A percentile compares a stretch with the other conserved stretches of the same genome.
Evolutionary conservation across 92 coral and sea anemone genomes (phyloP).

Genomic region (Umimayanthus chanpuru): DNA sequence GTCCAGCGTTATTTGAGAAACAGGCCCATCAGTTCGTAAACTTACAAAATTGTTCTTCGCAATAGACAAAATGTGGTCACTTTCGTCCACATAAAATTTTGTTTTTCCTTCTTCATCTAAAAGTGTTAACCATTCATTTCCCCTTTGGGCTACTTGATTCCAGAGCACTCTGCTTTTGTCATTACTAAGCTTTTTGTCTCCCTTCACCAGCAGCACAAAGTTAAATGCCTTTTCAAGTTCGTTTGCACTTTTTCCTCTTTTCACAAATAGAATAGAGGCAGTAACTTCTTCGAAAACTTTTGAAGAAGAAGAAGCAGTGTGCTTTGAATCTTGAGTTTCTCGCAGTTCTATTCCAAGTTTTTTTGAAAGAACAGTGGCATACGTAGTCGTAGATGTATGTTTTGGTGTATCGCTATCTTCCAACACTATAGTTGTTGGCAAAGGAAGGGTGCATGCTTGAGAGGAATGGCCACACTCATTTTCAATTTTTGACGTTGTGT

Average conservation of each 20-base stretch:
- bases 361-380: background rate
- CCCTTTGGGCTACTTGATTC: background rate
- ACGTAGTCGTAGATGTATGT: background rate
- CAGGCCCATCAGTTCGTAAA: background rate
- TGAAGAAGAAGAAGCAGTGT: background rate
- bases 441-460: background rate
- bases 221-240: conserved; percentile 1
- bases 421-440: background rate
- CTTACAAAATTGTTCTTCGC: background rate
- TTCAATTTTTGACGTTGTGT: background rate
- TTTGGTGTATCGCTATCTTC: background rate
- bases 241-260: conserved; percentile 7
- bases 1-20: background rate
- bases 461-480: background rate
- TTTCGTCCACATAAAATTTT: background rate
- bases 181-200: background rate
- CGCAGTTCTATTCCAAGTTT: background rate
- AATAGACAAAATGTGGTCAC: background rate
- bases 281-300: background rate
- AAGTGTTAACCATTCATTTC: background rate
- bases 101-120: background rate
- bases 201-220: background rate
- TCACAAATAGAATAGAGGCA: background rate
- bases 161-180: background rate
- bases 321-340: background rate